Base-by-base conservation (phyloP, 2,797 vertebrate genomes). In the Hipposideros larvatus region DNA sequence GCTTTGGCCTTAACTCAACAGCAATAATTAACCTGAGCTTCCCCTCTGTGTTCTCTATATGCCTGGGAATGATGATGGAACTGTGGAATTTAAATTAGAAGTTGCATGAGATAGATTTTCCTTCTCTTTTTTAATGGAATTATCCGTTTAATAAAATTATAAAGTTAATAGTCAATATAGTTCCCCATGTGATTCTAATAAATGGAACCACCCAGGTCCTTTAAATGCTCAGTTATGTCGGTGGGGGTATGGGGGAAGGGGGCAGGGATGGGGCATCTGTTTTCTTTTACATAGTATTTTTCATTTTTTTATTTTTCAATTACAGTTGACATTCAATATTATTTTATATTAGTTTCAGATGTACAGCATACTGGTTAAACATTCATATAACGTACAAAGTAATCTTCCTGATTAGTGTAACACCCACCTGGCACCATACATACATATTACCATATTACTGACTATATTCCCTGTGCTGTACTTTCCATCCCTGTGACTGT, bases 1-100 rank as follows among this genome's bases (percentile, higher is more conserved):
- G 4, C 66, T 1, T 7, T 22, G 28, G 24, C 9, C 13, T 46
- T 14, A 43, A 41, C 21, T 11, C 10, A 0, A 0, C 0, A 0
- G 16, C 11, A 16, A 6, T 11, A 5, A 10, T 34, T 41, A 34
- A 19, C 19, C 37, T 70, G 61, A 8, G 11, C 34, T 59, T 57
- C 0, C 63, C 10, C 3, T 1, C 3, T 1, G 4, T 11, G 13
- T 4, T 6, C 2, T 51, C n/a, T 24, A 5, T 8, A 6, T 7
- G 41, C 57, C 31, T 34, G 21, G 26, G 41, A 59, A 84, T 7
- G 53, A 43, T 22, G 37, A 10, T 4, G 22, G 63, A 5, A 41
- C 13, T 16, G 31, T 28, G 24, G 22, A 7, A 28, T 59, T 74
- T 90, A 18, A 63, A 70, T 65, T 11, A 61, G 68, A 70, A 41